Evolutionary conservation across 92 coral and sea anemone genomes (phyloP).

Genomic region (Phenganax stokvisi): DNA sequence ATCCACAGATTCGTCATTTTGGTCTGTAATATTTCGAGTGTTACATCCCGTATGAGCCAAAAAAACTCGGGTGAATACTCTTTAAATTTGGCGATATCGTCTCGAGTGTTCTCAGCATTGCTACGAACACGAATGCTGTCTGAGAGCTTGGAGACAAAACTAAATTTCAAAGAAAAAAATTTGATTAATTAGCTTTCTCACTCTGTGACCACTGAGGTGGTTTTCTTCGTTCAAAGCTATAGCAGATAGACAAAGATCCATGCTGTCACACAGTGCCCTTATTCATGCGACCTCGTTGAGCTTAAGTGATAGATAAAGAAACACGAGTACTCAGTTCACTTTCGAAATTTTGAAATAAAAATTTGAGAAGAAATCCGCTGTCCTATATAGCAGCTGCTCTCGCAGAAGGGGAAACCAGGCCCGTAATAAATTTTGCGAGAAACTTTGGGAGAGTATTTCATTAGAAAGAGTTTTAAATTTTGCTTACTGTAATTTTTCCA

Average conservation of each 20-base stretch:
- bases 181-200: too few relatives aligned
- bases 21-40: slow-evolving; percentile 32
- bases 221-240: too few relatives aligned
- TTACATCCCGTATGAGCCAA: slow-evolving; percentile 36
- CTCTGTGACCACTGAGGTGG: too few relatives aligned
- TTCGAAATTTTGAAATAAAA: too few relatives aligned
- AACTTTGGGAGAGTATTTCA: too few relatives aligned
- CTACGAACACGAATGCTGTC: slow-evolving; percentile 43
- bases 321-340: too few relatives aligned
- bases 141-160: slow-evolving; percentile 37
- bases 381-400: too few relatives aligned
- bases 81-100: slow-evolving; percentile 31
- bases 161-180: not conserved
- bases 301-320: not conserved
- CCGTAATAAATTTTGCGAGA: too few relatives aligned
- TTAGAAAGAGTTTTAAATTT: not conserved
- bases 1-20: slow-evolving; percentile 17
- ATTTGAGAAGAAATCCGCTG: too few relatives aligned
- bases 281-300: not conserved
- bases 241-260: too few relatives aligned
- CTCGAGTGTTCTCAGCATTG: slow-evolving; percentile 30
- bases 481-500: slow-evolving; percentile 35
- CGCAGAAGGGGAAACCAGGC: too few relatives aligned
- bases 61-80: slow-evolving; percentile 39
- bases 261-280: too few relatives aligned